phyloP scores from a whole-genome alignment of 1,140 invertebrate genomes.

The Myzus persicae region DNA sequence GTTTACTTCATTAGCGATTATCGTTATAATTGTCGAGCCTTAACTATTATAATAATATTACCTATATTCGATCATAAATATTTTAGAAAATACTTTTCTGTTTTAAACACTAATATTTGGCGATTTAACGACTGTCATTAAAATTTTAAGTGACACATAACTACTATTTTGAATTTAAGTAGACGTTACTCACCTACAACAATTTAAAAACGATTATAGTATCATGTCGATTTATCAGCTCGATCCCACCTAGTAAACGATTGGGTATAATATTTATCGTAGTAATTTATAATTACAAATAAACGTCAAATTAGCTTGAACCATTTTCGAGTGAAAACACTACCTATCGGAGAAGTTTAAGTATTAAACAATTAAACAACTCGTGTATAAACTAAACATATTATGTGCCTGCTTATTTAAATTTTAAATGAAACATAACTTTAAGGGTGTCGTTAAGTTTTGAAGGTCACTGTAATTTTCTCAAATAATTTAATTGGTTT shows the following conservation, averaged over 20 bases:
- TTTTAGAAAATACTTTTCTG: background rate
- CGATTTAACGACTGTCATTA: background rate
- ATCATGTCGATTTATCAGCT: background rate
- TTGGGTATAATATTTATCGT: background rate
- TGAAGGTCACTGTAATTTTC: slow-evolving; percentile 8
- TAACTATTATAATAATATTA: slow-evolving; percentile 2
- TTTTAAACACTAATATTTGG: background rate
- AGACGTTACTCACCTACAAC: background rate
- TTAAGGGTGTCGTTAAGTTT: background rate
- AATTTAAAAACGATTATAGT: background rate
- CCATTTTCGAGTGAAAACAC: background rate
- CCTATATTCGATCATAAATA: background rate
- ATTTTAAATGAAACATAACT: background rate
- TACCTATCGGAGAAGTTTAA: background rate
- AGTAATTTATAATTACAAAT: background rate
- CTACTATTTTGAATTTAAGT: slow-evolving; percentile 1
- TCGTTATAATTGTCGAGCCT: background rate
- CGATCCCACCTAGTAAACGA: background rate
- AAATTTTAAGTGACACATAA: background rate
- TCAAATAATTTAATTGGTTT: background rate
- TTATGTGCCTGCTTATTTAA: background rate
- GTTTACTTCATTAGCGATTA: background rate
- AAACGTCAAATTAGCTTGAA: background rate
- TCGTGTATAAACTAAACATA: background rate
- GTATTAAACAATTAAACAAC: background rate